A percentile compares a stretch with the other conserved stretches of the same genome.
Conservation (phyloP, 1,140 invertebrate genomes). For the Aphis gossypii region DNA sequence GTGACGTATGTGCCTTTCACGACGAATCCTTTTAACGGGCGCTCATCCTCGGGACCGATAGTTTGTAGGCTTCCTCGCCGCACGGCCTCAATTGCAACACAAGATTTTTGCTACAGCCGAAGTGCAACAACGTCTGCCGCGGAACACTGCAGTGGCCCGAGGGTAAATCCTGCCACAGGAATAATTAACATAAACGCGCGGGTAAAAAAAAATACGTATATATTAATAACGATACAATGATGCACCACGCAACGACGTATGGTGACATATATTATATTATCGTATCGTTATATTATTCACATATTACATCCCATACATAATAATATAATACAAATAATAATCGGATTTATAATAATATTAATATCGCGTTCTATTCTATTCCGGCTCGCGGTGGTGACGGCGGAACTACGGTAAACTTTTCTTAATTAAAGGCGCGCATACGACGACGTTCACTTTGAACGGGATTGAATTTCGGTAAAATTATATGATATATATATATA, state of each 20-base stretch:
- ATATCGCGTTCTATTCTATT: background rate
- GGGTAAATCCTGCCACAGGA: background rate
- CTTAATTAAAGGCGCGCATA: slow-evolving; percentile 40
- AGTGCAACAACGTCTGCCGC: background rate
- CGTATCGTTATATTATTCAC: background rate
- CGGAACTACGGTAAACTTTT: slow-evolving; percentile 31
- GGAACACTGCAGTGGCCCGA: background rate
- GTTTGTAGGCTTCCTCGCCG: background rate
- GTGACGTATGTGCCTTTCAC: background rate
- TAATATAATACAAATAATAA: background rate
- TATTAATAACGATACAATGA: background rate
- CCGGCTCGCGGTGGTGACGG: background rate
- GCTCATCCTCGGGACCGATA: background rate
- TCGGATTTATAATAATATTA: slow-evolving; percentile 25
- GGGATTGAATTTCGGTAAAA: slow-evolving; percentile 42
- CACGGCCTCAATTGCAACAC: background rate
- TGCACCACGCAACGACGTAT: background rate
- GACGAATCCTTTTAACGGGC: background rate
- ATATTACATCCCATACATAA: background rate
- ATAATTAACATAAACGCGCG: background rate
- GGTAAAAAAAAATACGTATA: background rate
- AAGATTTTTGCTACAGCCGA: background rate
- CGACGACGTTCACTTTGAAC: slow-evolving; percentile 39
- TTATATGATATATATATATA: background rate
- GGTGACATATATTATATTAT: background rate